Evolutionary conservation across 1,140 invertebrate species (phyloP), one percentile per base, ranked within the genome.

Genomic region (Nautilus pompilius): DNA sequence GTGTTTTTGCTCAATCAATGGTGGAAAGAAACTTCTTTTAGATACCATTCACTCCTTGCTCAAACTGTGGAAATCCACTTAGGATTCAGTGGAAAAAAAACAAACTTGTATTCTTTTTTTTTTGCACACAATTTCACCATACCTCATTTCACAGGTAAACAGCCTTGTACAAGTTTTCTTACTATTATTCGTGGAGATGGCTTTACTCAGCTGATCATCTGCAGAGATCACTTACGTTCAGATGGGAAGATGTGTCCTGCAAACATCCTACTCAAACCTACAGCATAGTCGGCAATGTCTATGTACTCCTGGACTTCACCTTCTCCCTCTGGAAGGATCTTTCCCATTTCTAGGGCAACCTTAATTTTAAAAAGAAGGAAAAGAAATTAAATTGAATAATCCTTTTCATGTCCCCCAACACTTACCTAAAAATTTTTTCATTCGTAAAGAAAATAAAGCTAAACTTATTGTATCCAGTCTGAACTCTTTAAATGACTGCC

Each of bases 201-300:
- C n/a, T n/a, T n/a, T n/a, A n/a, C n/a, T n/a, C n/a, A n/a, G n/a
- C n/a, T n/a, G n/a, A n/a, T n/a, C n/a, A n/a, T n/a, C n/a, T n/a
- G n/a, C n/a, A 24, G 41, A n/a, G 46, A 20, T 6, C n/a, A 69
- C 75, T 76, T 73, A 82, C 83, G 69, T 84, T 99, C 97, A 1
- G 96, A 99, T 15, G 96, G 96, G 68, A 98, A 82, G n/a, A 89
- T 82, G 69, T 87, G 84, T 0, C 97, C 97, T 15, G 91, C 87
- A 70, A 98, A 86, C 82, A 93, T 95, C 65, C 97, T 86, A 0
- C 96, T 99, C 30, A 99, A 84, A 0, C 97, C 97, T 61, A 96
- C 91, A 1, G 97, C 96, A 83, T 97, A 97, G 84, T 99, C 97
- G 77, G 96, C 98, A 66, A 99, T 95, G 80, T 99, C 97, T 56